Percentiles rank a stretch among this genome's conserved stretches.
phyloP scores from a whole-genome alignment of 1,140 invertebrate genomes.

The Drosophila athabasca region DNA sequence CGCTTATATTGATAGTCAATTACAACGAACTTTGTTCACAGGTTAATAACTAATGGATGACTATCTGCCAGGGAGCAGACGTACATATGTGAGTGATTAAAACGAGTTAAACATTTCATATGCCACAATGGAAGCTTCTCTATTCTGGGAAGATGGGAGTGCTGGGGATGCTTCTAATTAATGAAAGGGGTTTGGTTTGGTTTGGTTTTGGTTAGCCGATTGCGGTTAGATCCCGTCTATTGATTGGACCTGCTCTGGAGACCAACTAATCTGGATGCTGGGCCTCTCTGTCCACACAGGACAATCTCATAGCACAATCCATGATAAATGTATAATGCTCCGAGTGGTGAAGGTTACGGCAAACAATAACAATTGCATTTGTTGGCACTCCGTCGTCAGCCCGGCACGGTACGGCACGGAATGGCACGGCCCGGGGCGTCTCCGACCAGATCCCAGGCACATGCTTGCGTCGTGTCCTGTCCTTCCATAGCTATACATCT shows the following conservation, averaged over 20 bases:
- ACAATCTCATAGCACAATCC: conserved; percentile 16
- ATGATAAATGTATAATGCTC: conserved; percentile 42
- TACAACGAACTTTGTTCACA: conserved; percentile 37
- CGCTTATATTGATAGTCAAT: conserved; percentile 13
- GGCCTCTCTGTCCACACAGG: too few relatives aligned
- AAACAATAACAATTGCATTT: conserved; percentile 59
- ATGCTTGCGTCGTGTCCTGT: conserved; percentile 45
- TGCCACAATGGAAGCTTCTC: too few relatives aligned
- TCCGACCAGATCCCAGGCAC: conserved; percentile 35
- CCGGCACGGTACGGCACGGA: neutral
- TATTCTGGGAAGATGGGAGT: too few relatives aligned
- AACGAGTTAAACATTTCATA: too few relatives aligned
- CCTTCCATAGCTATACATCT: conserved; percentile 24
- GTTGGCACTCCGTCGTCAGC: conserved; percentile 50
- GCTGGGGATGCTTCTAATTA: too few relatives aligned
- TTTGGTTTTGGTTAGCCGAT: too few relatives aligned
- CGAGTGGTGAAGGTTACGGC: conserved; percentile 38
- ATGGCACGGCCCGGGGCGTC: conserved; percentile 30
- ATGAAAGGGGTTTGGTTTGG: too few relatives aligned
- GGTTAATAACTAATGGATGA: neutral
- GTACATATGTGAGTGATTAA: too few relatives aligned
- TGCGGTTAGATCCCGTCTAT: too few relatives aligned
- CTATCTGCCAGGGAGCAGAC: too few relatives aligned
- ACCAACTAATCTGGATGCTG: too few relatives aligned
- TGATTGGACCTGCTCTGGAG: too few relatives aligned